phyloP scores from a whole-genome alignment of 2,797 vertebrate genomes.

The Fistularia commersonii region DNA sequence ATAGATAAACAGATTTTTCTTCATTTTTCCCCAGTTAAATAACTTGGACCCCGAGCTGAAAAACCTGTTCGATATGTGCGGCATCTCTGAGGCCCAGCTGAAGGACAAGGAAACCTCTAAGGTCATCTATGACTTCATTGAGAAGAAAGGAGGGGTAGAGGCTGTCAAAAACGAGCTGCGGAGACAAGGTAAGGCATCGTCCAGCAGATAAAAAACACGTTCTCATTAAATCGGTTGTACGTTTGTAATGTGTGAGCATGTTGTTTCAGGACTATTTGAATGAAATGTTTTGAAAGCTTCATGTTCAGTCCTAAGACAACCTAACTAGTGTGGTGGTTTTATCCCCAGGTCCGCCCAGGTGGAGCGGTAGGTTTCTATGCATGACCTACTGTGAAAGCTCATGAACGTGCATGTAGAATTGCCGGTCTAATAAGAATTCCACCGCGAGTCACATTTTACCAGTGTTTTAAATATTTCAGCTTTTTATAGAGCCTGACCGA shows the following conservation, averaged over 20 bases:
- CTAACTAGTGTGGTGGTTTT: conserved; percentile 57
- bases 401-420: conserved; percentile 41
- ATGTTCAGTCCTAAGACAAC: conserved; percentile 17
- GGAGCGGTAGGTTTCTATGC: conserved; percentile 83
- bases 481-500: no score
- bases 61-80: conserved; percentile 94
- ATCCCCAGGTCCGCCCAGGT: conserved; percentile 82
- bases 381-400: conserved; percentile 58
- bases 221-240: no score
- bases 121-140: conserved; percentile 98
- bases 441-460: background rate
- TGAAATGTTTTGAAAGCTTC: no score
- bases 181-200: conserved; percentile 83
- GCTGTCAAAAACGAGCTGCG: conserved; percentile 95
- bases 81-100: conserved; percentile 95
- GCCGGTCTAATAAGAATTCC: background rate
- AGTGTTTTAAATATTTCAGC: no score
- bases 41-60: conserved; percentile 98
- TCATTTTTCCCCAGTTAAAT: conserved; percentile 80
- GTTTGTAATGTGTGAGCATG: no score
- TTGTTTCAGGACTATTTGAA: no score
- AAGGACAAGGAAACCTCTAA: conserved; percentile 99
- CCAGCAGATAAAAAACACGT: no score
- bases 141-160: conserved; percentile 96
- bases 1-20: background rate